Evolutionary conservation across 2,888 invertebrate species (phyloP).

Genomic region (Drosophila kanekoi): DNA sequence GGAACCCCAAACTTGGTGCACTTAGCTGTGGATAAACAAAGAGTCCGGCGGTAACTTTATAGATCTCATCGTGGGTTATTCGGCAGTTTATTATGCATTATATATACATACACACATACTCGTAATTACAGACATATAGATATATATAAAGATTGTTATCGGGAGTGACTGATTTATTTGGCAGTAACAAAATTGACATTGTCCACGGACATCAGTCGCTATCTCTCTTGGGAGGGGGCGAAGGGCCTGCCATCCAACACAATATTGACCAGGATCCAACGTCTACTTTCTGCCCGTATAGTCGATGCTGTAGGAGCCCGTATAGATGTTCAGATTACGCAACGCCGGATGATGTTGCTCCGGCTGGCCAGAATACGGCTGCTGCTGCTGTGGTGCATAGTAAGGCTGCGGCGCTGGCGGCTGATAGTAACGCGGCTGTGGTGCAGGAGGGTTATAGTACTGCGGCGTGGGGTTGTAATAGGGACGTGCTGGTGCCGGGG

Average conservation of each 20-base stretch:
- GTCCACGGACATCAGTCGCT: constrained; percentile 77
- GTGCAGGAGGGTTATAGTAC: constrained; percentile 81
- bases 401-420: constrained; percentile 82
- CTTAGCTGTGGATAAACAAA: constrained; percentile 16
- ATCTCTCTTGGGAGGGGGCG: constrained; percentile 40
- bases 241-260: constrained; percentile 28
- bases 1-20: constrained; percentile 57
- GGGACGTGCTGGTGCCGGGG: constrained; percentile 70
- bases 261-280: constrained; percentile 4
- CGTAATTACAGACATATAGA: constrained; percentile 31
- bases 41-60: constrained; percentile 13
- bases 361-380: constrained; percentile 85
- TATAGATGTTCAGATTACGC: constrained; percentile 89
- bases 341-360: constrained; percentile 90
- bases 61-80: constrained; percentile 39
- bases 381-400: constrained; percentile 80
- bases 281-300: constrained; percentile 87
- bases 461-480: constrained; percentile 71
- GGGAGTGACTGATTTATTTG: constrained; percentile 78
- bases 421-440: constrained; percentile 80
- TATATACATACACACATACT: constrained; percentile 44
- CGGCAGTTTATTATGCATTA: constrained; percentile 45
- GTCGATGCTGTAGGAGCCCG: constrained; percentile 92
- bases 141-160: constrained; percentile 40
- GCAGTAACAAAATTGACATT: constrained; percentile 68